Conservation (phyloP, 2,888 invertebrate genomes). For the Eurytoma californica region DNA sequence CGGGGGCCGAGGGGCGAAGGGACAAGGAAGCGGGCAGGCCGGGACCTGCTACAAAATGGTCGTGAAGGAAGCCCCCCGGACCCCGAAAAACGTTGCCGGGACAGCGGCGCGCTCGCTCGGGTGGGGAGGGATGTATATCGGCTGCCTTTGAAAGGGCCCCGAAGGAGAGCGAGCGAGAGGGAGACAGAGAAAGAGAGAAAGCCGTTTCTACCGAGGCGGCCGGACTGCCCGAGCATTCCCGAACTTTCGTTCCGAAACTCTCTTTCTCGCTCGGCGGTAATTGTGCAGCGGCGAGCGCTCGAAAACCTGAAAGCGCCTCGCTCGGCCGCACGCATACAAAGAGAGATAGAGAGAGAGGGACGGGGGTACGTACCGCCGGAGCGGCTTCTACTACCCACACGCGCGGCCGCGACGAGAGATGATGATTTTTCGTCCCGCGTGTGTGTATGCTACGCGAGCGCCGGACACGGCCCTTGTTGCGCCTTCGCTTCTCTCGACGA, state of each 20-base stretch:
- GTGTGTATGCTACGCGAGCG: too few relatives aligned
- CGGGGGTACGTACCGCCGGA: constrained; percentile 7
- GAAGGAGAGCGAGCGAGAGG: neutral
- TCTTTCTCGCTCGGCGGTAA: too few relatives aligned
- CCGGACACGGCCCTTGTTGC: too few relatives aligned
- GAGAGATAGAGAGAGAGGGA: neutral
- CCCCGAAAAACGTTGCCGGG: constrained; percentile 16
- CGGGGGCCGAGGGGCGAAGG: constrained; percentile 1
- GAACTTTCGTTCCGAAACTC: constrained; percentile 1
- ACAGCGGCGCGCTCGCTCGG: neutral
- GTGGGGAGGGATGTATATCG: constrained; percentile 12
- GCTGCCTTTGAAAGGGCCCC: neutral
- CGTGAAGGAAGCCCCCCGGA: constrained; percentile 15
- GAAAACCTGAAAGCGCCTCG: too few relatives aligned
- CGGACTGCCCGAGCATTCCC: constrained; percentile 13
- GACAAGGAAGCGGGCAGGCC: constrained; percentile 28
- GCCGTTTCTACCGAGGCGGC: constrained; percentile 3
- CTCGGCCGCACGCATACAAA: too few relatives aligned
- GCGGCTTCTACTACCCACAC: neutral
- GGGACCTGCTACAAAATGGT: constrained; percentile 52
- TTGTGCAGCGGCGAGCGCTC: neutral
- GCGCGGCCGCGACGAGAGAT: too few relatives aligned
- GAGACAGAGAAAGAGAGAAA: neutral
- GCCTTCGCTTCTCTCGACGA: too few relatives aligned
- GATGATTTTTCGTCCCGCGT: too few relatives aligned